Base-by-base conservation (phyloP, 1,140 invertebrate species). In the Panagrolaimus sp. region DNA sequence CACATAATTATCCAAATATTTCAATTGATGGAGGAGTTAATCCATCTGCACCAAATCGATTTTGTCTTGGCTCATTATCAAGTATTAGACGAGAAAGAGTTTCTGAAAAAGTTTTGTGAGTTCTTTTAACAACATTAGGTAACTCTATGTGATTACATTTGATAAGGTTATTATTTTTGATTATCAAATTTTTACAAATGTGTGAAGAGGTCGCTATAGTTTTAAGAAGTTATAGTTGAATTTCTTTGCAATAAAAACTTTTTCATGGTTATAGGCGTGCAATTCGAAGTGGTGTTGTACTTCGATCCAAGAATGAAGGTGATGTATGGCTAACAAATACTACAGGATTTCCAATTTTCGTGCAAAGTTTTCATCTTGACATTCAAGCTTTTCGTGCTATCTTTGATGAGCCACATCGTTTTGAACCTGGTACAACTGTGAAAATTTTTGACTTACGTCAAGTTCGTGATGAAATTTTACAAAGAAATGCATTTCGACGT, bases 41-140 rank as follows among this genome's bases (percentile, higher is more conserved):
- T 58, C 52, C 52, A 10, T 26, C 21, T 21, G 52, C 28, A 12
- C 21, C 21, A 12, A 28, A 58, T 58, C 12, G 52, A 17, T 58
- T 58, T 21, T 58, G 52, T 58, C 28, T 58, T 12, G 52, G 52
- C 5, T 58, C 52, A 21, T 58, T 58, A 14, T 28, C 52, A 10
- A 24, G 21, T 21, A 26, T 58, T 12, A 58, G 28, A 4, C 52
- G 52, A 12, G 28, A 28, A 21, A 21, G 17, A n/a, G 52, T 26
- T 21, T 58, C 52, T 12, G 21, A 26, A 6, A 58, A 21, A 12
- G 17, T 58, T 10, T 58, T 58, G 52, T 58, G 17, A n/a, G 52
- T 52, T 52, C 8, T 5, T 21, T 58, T n/a, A n/a, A n/a, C n/a
- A n/a, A n/a, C n/a, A n/a, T n/a, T n/a, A n/a, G n/a, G n/a, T n/a